Evolutionary conservation across 2,888 invertebrate species (phyloP).

Genomic region (Cloeon dipterum): DNA sequence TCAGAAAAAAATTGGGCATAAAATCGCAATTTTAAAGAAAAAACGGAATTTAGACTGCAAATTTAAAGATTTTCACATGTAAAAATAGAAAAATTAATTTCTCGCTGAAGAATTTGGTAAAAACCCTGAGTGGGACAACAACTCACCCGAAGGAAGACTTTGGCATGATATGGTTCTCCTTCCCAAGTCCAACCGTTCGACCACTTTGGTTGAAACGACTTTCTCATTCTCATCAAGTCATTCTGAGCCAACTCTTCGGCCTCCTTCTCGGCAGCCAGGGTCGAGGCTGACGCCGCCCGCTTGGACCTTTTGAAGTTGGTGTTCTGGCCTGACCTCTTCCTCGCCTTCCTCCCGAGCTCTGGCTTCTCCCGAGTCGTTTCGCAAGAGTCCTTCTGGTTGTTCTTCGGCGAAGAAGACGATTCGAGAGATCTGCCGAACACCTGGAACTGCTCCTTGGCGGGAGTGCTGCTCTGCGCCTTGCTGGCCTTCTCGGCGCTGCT

Average conservation of each 20-base stretch:
- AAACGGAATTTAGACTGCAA: neutral
- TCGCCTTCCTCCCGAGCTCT: constrained; percentile 15
- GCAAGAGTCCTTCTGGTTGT: too few relatives aligned
- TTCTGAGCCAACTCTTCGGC: neutral
- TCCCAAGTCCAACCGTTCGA: constrained; percentile 88
- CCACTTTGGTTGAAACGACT: constrained; percentile 34
- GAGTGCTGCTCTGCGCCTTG: too few relatives aligned
- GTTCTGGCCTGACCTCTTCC: constrained; percentile 20
- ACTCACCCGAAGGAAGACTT: constrained; percentile 73
- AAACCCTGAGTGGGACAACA: too few relatives aligned
- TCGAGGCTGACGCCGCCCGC: constrained; percentile 15
- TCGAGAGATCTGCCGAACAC: too few relatives aligned
- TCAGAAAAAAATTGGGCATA: too few relatives aligned
- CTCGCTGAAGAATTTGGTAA: too few relatives aligned
- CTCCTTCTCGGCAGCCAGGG: neutral
- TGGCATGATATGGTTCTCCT: constrained; percentile 57
- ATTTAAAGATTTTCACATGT: neutral
- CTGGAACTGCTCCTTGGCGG: too few relatives aligned
- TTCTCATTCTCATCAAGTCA: neutral
- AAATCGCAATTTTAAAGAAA: constrained; percentile 1
- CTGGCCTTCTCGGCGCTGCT: too few relatives aligned
- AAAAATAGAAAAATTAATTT: neutral
- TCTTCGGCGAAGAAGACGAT: too few relatives aligned
- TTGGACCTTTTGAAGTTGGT: constrained; percentile 13
- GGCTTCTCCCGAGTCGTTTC: constrained; percentile 9